A percentile compares a stretch with the other conserved stretches of the same genome.
Conservation (phyloP, 2,888 invertebrate genomes). For the Drosophila rubida region DNA sequence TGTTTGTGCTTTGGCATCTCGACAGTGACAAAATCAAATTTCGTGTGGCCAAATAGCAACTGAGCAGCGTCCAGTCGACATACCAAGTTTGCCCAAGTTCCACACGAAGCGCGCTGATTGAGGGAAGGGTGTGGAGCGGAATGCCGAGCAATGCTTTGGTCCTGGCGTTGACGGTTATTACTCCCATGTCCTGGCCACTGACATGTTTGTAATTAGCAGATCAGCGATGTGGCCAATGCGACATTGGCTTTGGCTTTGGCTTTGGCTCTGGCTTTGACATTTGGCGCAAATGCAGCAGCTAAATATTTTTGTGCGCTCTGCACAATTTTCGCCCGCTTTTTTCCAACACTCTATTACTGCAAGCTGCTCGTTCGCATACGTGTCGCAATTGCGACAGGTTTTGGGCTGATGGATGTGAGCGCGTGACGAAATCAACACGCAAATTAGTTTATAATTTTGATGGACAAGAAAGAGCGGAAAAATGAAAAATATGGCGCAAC, state of each 20-base stretch:
- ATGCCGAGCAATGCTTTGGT: slow-evolving; percentile 2
- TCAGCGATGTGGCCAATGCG: slow-evolving; percentile 34
- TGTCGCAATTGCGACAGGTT: slow-evolving; percentile 21
- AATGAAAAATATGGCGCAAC: neutral
- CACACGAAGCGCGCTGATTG: slow-evolving; percentile 19
- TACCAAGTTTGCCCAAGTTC: slow-evolving; percentile 9
- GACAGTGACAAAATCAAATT: slow-evolving; percentile 67
- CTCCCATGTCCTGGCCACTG: slow-evolving; percentile 39
- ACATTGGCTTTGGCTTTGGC: slow-evolving; percentile 37
- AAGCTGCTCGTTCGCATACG: too few relatives aligned
- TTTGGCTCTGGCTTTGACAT: slow-evolving; percentile 3
- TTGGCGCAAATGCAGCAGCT: slow-evolving; percentile 35
- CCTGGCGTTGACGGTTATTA: slow-evolving; percentile 21
- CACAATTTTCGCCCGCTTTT: neutral
- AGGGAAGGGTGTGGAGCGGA: slow-evolving; percentile 12
- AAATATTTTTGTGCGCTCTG: slow-evolving; percentile 22
- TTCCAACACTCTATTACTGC: neutral
- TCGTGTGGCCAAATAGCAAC: slow-evolving; percentile 46
- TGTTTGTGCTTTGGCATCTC: slow-evolving; percentile 5
- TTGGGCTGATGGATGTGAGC: slow-evolving; percentile 25
- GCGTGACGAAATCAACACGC: slow-evolving; percentile 47
- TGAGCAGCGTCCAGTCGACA: slow-evolving; percentile 25
- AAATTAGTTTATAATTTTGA: slow-evolving; percentile 65
- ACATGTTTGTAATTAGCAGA: slow-evolving; percentile 76
- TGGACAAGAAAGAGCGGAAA: slow-evolving; percentile 4